A percentile compares a stretch with the other conserved stretches of the same genome.
These are phyloP conservation scores for Pseudochaenichthys georgianus DNA, from an alignment of 2,797 vertebrate genomes.

Conservation along the genomic window DNA sequence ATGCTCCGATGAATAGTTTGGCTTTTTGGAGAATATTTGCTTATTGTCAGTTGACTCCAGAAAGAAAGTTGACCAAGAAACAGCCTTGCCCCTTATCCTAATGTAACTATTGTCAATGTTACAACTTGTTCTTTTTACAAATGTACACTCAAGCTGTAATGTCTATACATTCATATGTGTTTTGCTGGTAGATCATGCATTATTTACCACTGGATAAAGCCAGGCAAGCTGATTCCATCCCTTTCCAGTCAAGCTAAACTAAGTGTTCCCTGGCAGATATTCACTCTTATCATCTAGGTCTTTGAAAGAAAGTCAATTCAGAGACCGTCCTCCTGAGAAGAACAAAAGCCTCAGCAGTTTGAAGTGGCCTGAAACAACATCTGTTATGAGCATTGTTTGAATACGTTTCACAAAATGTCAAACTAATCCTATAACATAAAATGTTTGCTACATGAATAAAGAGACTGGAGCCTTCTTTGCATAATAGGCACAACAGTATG, in stretches of 20 bases:
- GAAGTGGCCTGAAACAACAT: not conserved
- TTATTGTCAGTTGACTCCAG: not conserved
- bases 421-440: not conserved
- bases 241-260: not conserved
- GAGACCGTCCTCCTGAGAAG: not conserved
- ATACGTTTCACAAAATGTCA: not conserved
- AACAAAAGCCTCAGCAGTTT: not conserved
- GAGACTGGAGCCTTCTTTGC: not conserved
- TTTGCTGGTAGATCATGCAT: not conserved
- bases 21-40: slow-evolving; percentile 8
- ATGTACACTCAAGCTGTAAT: not conserved
- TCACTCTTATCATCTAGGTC: not conserved
- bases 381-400: not conserved
- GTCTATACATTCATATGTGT: not conserved
- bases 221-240: not conserved
- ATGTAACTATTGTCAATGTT: not conserved
- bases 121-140: not conserved
- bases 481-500: not conserved
- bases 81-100: not conserved
- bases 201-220: not conserved
- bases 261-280: not conserved
- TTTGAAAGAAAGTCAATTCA: not conserved
- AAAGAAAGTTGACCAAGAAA: not conserved
- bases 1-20: not conserved
- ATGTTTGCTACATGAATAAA: not conserved